Percentiles rank a stretch among this genome's conserved stretches.
These are phyloP conservation scores for Campoplex capitator DNA, from an alignment of 2,888 invertebrate species.

Conservation along the genomic window DNA sequence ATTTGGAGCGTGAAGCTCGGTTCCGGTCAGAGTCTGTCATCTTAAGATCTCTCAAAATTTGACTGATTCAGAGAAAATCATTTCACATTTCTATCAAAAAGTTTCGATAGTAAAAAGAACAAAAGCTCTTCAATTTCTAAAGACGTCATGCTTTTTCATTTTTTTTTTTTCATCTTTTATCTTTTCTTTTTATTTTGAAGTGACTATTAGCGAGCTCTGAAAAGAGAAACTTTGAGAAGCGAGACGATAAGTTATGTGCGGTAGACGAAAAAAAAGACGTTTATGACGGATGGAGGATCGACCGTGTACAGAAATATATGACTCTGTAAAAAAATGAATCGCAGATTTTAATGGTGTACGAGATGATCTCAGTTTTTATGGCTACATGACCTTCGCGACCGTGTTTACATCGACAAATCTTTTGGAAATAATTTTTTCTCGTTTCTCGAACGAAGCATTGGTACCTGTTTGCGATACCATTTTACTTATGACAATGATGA, in stretches of 20 bases:
- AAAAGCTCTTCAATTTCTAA: not conserved
- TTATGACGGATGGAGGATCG: slow-evolving; percentile 23
- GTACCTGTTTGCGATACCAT: not conserved
- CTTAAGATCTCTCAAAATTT: not conserved
- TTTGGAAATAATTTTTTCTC: not conserved
- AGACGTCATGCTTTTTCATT: not conserved
- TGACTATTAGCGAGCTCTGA: not conserved
- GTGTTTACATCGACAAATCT: not conserved
- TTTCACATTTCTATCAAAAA: not conserved
- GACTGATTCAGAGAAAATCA: not conserved
- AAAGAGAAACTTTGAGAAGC: slow-evolving; percentile 9
- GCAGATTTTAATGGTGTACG: slow-evolving; percentile 1
- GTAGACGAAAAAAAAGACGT: slow-evolving; percentile 12
- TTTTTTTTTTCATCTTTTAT: too few species aligned
- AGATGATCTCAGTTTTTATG: not conserved
- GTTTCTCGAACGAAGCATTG: not conserved
- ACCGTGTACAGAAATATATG: not conserved
- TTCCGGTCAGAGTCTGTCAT: not conserved
- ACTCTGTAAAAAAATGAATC: not conserved
- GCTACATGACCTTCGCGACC: not conserved
- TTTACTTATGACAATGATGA: not conserved
- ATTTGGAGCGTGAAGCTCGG: too few species aligned
- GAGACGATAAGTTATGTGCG: slow-evolving; percentile 8
- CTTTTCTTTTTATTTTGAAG: not conserved
- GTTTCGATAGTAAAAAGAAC: not conserved